Percentiles rank a stretch among this genome's conserved stretches.
These are phyloP conservation scores for Lithophane leautieri DNA, from an alignment of 2,888 invertebrate species.

Conservation along the genomic window DNA sequence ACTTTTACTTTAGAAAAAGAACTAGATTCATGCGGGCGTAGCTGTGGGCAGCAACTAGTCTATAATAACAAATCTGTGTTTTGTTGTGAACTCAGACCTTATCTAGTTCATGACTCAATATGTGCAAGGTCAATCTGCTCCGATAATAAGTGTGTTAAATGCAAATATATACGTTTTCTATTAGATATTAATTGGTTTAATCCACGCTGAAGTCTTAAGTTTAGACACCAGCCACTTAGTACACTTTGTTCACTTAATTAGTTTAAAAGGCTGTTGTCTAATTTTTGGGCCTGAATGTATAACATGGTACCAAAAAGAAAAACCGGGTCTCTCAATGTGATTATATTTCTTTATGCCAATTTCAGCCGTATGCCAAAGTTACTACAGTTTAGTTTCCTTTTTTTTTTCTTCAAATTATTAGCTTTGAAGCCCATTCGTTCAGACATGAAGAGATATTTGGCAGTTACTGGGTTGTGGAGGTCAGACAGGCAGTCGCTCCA, in stretches of 20 bases:
- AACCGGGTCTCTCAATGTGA: background rate
- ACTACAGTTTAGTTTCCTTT: too few relatives aligned
- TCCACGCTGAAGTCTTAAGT: background rate
- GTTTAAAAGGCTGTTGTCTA: too few relatives aligned
- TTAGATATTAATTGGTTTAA: slow-evolving; percentile 8
- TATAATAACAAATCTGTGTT: slow-evolving; percentile 11
- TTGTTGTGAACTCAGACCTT: slow-evolving; percentile 10
- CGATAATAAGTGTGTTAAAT: slow-evolving; percentile 11
- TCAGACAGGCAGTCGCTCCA: too few relatives aligned
- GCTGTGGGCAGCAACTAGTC: too few relatives aligned
- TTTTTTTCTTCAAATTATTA: background rate
- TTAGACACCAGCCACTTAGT: background rate
- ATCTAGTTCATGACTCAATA: slow-evolving; percentile 44
- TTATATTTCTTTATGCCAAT: background rate
- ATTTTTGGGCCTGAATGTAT: too few relatives aligned
- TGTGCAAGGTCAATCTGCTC: slow-evolving; percentile 33
- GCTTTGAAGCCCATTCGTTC: background rate
- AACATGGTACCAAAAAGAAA: background rate
- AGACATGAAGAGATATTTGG: background rate
- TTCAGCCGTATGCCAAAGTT: background rate
- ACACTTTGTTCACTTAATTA: too few relatives aligned
- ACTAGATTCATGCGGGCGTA: too few relatives aligned
- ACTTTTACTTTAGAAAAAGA: too few relatives aligned
- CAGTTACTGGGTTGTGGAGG: too few relatives aligned
- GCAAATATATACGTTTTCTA: slow-evolving; percentile 2